Conservation (phyloP, 2,888 invertebrate species). For the Heliconius aoede region DNA sequence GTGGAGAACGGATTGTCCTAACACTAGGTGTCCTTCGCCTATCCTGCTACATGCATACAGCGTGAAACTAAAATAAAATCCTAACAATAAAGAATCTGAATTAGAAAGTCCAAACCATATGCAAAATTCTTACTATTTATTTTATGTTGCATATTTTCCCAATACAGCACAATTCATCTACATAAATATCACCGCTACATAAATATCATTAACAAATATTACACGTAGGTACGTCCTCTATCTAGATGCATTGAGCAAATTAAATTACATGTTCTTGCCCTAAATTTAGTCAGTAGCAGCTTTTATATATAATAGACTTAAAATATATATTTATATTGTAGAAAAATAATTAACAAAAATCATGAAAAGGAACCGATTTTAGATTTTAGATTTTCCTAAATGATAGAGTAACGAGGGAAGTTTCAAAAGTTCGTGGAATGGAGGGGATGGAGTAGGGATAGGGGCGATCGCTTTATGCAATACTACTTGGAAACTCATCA, state of each 20-base stretch:
- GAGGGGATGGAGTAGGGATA: too few species aligned
- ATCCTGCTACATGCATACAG: too few species aligned
- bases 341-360: not conserved
- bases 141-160: not conserved
- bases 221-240: conserved; percentile 9
- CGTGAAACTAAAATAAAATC: too few species aligned
- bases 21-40: too few species aligned
- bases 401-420: too few species aligned
- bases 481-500: too few species aligned
- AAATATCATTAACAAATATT: conserved; percentile 11
- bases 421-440: too few species aligned
- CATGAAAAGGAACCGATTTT: not conserved
- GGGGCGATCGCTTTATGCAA: too few species aligned
- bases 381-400: too few species aligned
- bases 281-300: not conserved
- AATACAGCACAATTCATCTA: not conserved
- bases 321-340: not conserved
- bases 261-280: conserved; percentile 14
- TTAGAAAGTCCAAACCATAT: not conserved
- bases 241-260: conserved; percentile 24
- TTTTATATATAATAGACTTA: not conserved
- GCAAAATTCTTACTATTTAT: not conserved
- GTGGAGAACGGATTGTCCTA: too few species aligned
- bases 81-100: too few species aligned
- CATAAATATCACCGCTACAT: not conserved